These are phyloP conservation scores for Platycheirus rosarum DNA, from an alignment of 2,888 invertebrate species.

Conservation along the genomic window DNA sequence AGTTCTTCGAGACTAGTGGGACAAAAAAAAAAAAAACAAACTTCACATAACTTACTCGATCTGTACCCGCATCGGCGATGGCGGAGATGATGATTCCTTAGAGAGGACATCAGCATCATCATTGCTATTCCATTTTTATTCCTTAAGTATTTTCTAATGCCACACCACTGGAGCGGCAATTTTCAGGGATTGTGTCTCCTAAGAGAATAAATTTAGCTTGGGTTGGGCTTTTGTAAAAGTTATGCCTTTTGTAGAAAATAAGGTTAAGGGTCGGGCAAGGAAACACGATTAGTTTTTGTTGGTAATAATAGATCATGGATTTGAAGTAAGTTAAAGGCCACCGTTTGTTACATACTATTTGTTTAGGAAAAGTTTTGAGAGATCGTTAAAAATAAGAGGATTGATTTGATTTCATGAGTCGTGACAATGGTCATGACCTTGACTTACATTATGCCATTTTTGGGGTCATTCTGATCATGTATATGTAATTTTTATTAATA, in stretches of 20 bases:
- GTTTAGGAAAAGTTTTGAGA: too few relatives aligned
- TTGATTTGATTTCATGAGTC: too few relatives aligned
- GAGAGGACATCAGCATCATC: conserved; percentile 18
- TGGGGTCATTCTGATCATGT: too few relatives aligned
- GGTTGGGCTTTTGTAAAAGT: conserved; percentile 16
- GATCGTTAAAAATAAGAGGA: too few relatives aligned
- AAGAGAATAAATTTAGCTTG: conserved; percentile 5
- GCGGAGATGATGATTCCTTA: conserved; percentile 13
- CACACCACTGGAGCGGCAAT: not conserved
- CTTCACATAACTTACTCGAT: conserved; percentile 25
- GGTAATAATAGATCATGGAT: too few relatives aligned
- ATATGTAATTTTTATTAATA: too few relatives aligned
- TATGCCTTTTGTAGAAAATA: conserved; percentile 1
- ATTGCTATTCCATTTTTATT: conserved; percentile 28
- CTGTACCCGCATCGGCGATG: not conserved
- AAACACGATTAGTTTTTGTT: too few relatives aligned
- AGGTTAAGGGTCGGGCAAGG: too few relatives aligned
- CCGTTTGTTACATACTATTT: too few relatives aligned
- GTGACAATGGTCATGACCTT: too few relatives aligned
- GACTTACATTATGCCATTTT: too few relatives aligned
- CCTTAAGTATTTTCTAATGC: conserved; percentile 10
- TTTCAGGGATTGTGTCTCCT: conserved; percentile 1
- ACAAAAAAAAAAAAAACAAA: conserved; percentile 4
- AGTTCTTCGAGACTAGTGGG: conserved; percentile 34
- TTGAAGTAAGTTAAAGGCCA: too few relatives aligned